These are phyloP conservation scores for Phocides pigmalion DNA, from an alignment of 1,140 invertebrate genomes.

Conservation along the genomic window DNA sequence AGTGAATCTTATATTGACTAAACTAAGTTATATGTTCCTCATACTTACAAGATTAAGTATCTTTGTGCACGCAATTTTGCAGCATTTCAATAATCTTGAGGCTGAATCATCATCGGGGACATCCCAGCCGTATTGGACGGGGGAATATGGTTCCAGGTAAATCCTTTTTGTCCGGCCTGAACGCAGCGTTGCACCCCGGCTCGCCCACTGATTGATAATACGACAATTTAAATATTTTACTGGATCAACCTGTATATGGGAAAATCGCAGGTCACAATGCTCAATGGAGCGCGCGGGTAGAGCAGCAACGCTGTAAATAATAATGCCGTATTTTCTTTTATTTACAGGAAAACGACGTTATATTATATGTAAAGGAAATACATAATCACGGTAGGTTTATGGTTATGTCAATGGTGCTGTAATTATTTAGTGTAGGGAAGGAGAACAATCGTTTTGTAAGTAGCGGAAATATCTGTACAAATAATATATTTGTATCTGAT, in stretches of 20 bases:
- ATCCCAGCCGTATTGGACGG: no score
- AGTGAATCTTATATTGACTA: no score
- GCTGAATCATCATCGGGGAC: no score
- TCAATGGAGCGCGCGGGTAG: conserved; percentile 57
- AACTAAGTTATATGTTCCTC: no score
- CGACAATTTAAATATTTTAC: neutral
- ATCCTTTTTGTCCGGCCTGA: no score
- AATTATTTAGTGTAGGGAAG: conserved; percentile 15
- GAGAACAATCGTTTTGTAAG: neutral
- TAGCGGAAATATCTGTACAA: neutral
- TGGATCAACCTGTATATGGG: conserved; percentile 50
- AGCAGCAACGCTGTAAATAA: conserved; percentile 60
- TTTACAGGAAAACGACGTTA: conserved; percentile 38
- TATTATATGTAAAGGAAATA: conserved; percentile 30
- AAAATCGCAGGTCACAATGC: conserved; percentile 58
- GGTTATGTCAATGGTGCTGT: conserved; percentile 15
- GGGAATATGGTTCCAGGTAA: no score
- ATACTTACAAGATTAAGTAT: no score
- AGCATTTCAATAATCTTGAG: no score
- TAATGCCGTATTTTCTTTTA: conserved; percentile 54
- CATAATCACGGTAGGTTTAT: conserved; percentile 17
- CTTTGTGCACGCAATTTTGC: no score
- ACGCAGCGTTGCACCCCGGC: no score
- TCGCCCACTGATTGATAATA: no score
- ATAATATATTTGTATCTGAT: no score